These are phyloP conservation scores for Archips xylosteana DNA, from an alignment of 2,888 invertebrate species.

Conservation along the genomic window DNA sequence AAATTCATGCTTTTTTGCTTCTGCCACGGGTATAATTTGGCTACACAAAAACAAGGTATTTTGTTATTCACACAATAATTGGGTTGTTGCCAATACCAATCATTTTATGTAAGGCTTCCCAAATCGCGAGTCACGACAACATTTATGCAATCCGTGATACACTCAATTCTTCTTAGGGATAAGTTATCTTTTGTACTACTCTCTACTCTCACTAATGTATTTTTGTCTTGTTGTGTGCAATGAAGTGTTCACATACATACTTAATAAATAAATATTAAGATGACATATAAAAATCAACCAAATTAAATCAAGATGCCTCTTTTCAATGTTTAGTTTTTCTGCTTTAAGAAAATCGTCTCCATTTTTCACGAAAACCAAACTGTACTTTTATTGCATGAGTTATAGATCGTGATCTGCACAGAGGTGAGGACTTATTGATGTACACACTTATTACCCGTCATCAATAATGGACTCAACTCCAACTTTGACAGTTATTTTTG, in stretches of 20 bases:
- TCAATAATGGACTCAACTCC: constrained; percentile 59
- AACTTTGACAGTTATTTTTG: constrained; percentile 61
- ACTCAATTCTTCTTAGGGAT: no score
- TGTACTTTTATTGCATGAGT: neutral
- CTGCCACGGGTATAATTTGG: constrained; percentile 61
- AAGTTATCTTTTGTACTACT: no score
- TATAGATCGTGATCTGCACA: neutral
- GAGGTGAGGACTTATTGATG: neutral
- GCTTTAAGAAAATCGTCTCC: no score
- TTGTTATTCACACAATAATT: neutral
- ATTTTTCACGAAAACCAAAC: no score
- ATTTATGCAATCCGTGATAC: neutral
- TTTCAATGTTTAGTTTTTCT: no score
- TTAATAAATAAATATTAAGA: no score
- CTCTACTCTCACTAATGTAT: no score
- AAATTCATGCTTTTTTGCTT: constrained; percentile 72
- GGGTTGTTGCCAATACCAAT: neutral
- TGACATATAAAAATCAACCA: no score
- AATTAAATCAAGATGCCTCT: no score
- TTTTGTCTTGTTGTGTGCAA: no score
- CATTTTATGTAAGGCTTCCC: neutral
- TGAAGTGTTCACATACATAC: no score
- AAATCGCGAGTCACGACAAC: neutral
- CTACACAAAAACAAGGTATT: constrained; percentile 50
- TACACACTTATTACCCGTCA: constrained; percentile 51